Evolutionary conservation across 2,113 vertebrate genomes (phyloP).

Genomic region (Ptyas mucosa): DNA sequence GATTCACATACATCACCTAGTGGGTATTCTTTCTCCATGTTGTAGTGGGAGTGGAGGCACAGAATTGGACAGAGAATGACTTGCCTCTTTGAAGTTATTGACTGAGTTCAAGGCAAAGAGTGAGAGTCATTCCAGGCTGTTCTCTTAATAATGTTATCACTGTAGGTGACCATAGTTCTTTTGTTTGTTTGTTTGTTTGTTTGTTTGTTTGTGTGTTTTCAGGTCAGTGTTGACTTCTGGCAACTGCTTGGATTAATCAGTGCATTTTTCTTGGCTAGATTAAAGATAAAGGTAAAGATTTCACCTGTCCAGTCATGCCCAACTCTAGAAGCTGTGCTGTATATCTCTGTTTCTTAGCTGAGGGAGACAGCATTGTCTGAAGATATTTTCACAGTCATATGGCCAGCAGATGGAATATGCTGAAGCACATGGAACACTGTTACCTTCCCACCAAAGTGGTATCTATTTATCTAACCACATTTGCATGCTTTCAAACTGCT

Average conservation of each 20-base stretch:
- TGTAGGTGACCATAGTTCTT: not conserved
- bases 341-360: not conserved
- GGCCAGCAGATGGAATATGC: not conserved
- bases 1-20: not conserved
- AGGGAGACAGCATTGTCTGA: not conserved
- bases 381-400: not conserved
- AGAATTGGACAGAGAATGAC: not conserved
- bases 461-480: not conserved
- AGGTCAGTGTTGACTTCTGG: not conserved
- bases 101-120: not conserved
- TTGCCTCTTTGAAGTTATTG: not conserved
- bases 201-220: no score
- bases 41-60: no score
- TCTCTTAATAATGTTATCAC: not conserved
- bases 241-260: not conserved
- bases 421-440: not conserved
- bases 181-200: not conserved
- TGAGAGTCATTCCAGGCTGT: not conserved
- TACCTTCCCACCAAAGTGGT: not conserved
- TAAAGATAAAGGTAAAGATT: not conserved
- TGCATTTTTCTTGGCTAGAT: not conserved
- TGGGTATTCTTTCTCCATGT: not conserved
- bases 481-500: not conserved
- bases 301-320: not conserved
- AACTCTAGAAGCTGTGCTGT: not conserved